A percentile compares a stretch with the other conserved stretches of the same genome.
Evolutionary conservation across 2,113 vertebrate species (phyloP).

Genomic region (Rattus norvegicus): GRCr8 NC_086028.1:60387501-60388000

Average conservation of each 20-base stretch:
- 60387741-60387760: slow-evolving; percentile 17
- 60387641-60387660: slow-evolving; percentile 73
- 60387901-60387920: not conserved
- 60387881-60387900: slow-evolving; percentile 26
- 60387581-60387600: slow-evolving; percentile 81
- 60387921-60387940: slow-evolving; percentile 43
- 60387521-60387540: slow-evolving; percentile 92
- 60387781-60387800: slow-evolving; percentile 17
- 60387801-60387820: slow-evolving; percentile 6
- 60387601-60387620: slow-evolving; percentile 85
- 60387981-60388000: not conserved
- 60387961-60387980: slow-evolving; percentile 15
- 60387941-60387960: slow-evolving; percentile 46
- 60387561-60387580: slow-evolving; percentile 86
- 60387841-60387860: not conserved
- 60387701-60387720: slow-evolving; percentile 45
- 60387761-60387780: slow-evolving; percentile 57
- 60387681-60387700: not conserved
- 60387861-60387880: not conserved
- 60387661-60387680: slow-evolving; percentile 56
- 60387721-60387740: slow-evolving; percentile 66
- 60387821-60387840: not conserved
- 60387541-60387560: slow-evolving; percentile 91
- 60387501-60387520: slow-evolving; percentile 83
- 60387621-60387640: slow-evolving; percentile 80